Evolutionary conservation across 2,113 vertebrate species (phyloP).

Genomic region (Ceyx margarethae): DNA sequence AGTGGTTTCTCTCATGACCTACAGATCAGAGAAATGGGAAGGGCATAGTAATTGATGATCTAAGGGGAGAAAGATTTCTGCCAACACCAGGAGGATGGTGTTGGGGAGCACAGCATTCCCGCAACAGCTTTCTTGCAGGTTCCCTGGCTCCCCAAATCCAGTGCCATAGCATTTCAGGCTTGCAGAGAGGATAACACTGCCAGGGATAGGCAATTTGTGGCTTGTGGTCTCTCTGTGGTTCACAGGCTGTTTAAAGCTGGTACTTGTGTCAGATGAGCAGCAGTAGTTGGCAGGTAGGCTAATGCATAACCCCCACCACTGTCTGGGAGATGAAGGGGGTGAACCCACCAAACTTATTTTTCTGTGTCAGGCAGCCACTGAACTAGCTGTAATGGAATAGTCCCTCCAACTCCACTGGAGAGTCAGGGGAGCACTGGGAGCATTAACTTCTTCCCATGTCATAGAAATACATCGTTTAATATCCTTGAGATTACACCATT

Average conservation of each 20-base stretch:
- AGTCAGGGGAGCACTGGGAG: not conserved
- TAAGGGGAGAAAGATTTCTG: not conserved
- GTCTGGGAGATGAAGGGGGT: not conserved
- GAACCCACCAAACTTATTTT: not conserved
- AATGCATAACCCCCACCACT: not conserved
- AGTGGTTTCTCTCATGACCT: not conserved
- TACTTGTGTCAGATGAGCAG: not conserved
- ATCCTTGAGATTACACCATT: not conserved
- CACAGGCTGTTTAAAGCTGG: not conserved
- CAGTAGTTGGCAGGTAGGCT: not conserved
- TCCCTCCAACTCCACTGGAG: not conserved
- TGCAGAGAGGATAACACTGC: not conserved
- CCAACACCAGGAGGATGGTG: not conserved
- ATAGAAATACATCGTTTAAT: not conserved
- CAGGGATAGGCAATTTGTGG: not conserved
- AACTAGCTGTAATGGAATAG: not conserved
- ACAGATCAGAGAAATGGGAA: not conserved
- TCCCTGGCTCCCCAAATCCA: not conserved
- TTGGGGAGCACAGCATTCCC: not conserved
- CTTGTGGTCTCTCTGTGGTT: not conserved
- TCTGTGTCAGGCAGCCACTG: not conserved
- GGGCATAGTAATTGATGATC: not conserved
- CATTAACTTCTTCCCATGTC: not conserved
- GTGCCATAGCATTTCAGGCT: not conserved
- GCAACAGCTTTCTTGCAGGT: not conserved